Percentiles rank a stretch among this genome's conserved stretches.
phyloP scores from a whole-genome alignment of 2,888 invertebrate species.

The Sipha maydis region DNA sequence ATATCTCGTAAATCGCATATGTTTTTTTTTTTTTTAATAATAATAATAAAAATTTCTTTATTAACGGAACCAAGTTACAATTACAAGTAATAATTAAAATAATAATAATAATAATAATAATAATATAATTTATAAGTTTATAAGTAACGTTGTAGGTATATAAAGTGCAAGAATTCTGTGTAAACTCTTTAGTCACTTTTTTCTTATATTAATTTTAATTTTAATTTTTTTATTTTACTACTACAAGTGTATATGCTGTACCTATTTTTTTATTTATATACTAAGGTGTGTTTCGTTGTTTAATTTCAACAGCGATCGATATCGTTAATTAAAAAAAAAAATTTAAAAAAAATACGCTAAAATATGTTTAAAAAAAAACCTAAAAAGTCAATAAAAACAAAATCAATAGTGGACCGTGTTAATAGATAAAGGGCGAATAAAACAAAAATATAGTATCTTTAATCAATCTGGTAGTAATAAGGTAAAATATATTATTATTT shows the following conservation, averaged over 20 bases:
- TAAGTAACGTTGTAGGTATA: no score
- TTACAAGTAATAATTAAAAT: no score
- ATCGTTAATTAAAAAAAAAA: constrained; percentile 20
- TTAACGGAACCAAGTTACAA: no score
- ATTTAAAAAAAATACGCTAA: not conserved
- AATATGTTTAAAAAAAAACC: not conserved
- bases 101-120: no score
- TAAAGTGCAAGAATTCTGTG: not conserved
- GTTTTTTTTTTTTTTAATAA: no score
- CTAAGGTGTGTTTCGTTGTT: not conserved
- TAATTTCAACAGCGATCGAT: not conserved
- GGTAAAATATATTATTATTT: constrained; percentile 4
- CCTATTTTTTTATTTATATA: not conserved
- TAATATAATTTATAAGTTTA: no score
- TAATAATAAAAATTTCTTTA: no score
- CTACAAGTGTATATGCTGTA: not conserved
- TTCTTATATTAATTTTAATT: not conserved
- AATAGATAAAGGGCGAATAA: constrained; percentile 19
- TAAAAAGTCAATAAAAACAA: constrained; percentile 1
- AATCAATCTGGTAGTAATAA: no score
- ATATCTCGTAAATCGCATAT: not conserved
- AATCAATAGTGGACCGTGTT: not conserved
- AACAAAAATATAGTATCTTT: not conserved
- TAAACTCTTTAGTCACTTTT: not conserved
- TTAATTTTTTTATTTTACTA: not conserved